A percentile compares a stretch with the other conserved stretches of the same genome.
Evolutionary conservation across 2,888 invertebrate species (phyloP).

Genomic region (Folsomia manolachei): DNA sequence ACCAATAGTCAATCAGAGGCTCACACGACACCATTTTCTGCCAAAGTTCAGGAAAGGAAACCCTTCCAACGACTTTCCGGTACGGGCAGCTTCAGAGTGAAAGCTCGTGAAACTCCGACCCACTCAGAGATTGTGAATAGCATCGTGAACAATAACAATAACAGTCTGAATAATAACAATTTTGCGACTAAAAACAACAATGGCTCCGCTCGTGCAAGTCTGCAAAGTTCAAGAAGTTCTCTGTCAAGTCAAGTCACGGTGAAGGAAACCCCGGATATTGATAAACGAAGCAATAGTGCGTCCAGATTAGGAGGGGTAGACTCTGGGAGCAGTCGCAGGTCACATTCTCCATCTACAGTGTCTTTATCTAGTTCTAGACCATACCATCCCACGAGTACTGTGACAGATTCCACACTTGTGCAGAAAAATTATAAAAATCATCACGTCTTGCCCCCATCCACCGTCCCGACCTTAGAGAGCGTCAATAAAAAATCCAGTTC

Average conservation of each 20-base stretch:
- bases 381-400: constrained; percentile 6
- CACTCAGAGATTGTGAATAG: constrained; percentile 13
- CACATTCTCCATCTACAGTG: not conserved
- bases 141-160: not conserved
- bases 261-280: constrained; percentile 53
- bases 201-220: constrained; percentile 68
- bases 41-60: constrained; percentile 45
- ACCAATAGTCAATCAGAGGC: constrained; percentile 79
- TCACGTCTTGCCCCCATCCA: not conserved
- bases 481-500: constrained; percentile 50
- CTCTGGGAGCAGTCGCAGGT: not conserved
- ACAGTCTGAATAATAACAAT: constrained; percentile 30
- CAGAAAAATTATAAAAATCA: constrained; percentile 18
- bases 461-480: not conserved
- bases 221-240: constrained; percentile 70
- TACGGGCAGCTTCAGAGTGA: constrained; percentile 11
- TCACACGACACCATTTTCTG: constrained; percentile 2
- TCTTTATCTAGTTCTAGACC: not conserved
- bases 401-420: not conserved
- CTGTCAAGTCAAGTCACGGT: constrained; percentile 75
- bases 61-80: constrained; percentile 49
- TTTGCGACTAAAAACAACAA: constrained; percentile 38
- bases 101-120: not conserved
- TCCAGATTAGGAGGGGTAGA: constrained; percentile 42
- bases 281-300: constrained; percentile 54